These are phyloP conservation scores for Oceanites oceanicus DNA, from an alignment of 2,113 vertebrate species.

Conservation along the genomic window DNA sequence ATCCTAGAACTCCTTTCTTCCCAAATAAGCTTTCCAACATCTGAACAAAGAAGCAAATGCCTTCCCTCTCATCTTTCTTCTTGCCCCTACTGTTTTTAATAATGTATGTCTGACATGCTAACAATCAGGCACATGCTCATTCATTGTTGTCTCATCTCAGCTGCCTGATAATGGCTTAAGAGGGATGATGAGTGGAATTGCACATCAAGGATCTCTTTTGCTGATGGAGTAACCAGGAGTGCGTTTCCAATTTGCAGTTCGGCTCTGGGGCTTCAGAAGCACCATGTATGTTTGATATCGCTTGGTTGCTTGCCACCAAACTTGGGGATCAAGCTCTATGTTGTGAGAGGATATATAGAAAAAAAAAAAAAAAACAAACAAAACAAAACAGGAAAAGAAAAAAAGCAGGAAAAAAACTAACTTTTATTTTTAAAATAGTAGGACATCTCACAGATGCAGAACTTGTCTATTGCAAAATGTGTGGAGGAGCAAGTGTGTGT, in stretches of 20 bases:
- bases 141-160: constrained; percentile 66
- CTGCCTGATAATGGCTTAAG: constrained; percentile 59
- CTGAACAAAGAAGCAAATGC: constrained; percentile 40
- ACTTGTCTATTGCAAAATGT: not conserved
- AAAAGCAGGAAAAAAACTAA: fast-evolving
- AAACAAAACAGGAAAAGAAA: not conserved
- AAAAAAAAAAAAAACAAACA: not conserved
- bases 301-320: constrained; percentile 41
- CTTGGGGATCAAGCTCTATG: constrained; percentile 15
- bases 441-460: not conserved
- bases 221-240: constrained; percentile 27
- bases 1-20: constrained; percentile 32
- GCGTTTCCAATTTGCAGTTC: constrained; percentile 71
- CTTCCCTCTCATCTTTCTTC: constrained; percentile 21
- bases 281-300: constrained; percentile 11
- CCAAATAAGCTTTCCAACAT: constrained; percentile 16
- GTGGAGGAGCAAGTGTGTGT: not conserved
- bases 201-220: constrained; percentile 66
- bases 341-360: not conserved
- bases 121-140: constrained; percentile 58
- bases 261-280: constrained; percentile 49
- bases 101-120: constrained; percentile 60
- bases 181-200: constrained; percentile 50
- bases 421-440: not conserved
- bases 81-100: constrained; percentile 64